Conservation (phyloP, 2,113 vertebrate species). For the Benitochromis conjunctus region DNA sequence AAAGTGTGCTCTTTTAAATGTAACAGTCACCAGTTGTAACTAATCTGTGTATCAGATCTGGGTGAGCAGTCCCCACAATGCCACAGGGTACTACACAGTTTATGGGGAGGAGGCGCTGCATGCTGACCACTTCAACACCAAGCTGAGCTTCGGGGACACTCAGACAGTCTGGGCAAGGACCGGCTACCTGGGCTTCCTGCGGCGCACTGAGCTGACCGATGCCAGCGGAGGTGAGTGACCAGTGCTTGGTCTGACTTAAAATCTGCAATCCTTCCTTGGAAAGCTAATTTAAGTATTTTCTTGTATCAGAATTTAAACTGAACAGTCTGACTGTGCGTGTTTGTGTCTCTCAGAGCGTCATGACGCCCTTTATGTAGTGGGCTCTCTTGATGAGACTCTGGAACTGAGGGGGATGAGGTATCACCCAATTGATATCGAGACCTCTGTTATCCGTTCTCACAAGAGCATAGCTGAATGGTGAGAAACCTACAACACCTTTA, state of each 20-base stretch:
- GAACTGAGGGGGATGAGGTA: constrained; percentile 96
- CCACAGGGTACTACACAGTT: constrained; percentile 91
- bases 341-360: constrained; percentile 81
- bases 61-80: constrained; percentile 96
- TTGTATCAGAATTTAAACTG: neutral
- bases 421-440: constrained; percentile 96
- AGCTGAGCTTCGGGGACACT: constrained; percentile 87
- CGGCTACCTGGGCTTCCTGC: constrained; percentile 93
- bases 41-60: constrained; percentile 76
- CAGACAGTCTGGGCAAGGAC: constrained; percentile 92
- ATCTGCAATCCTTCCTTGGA: neutral
- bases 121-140: constrained; percentile 91
- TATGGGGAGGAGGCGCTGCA: constrained; percentile 93
- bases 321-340: neutral
- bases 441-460: constrained; percentile 90
- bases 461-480: constrained; percentile 97
- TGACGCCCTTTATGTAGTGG: constrained; percentile 92
- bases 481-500: constrained; percentile 43
- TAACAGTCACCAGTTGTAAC: neutral
- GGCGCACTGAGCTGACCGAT: constrained; percentile 91
- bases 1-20: neutral
- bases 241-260: neutral
- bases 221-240: constrained; percentile 86
- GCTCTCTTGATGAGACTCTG: constrained; percentile 91
- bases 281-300: neutral